These are phyloP conservation scores for Erebia ligea DNA, from an alignment of 2,888 invertebrate species.

Conservation along the genomic window DNA sequence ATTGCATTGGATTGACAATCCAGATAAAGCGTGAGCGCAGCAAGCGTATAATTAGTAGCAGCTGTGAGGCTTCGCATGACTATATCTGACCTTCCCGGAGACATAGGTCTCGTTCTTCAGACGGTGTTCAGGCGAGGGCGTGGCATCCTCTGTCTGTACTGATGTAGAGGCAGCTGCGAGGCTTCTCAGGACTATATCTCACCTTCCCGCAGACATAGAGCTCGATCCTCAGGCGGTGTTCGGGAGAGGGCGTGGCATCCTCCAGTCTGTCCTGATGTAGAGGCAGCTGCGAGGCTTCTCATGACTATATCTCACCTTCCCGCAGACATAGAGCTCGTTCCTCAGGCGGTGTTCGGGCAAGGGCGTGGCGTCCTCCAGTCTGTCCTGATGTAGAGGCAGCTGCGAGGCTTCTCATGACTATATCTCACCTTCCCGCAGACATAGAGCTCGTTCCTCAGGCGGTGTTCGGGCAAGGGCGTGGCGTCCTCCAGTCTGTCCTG, in stretches of 20 bases:
- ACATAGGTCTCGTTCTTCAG: conserved; percentile 87
- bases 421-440: conserved; percentile 87
- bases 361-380: conserved; percentile 86
- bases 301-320: conserved; percentile 80
- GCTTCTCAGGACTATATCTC: conserved; percentile 22
- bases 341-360: conserved; percentile 84
- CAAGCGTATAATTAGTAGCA: too few relatives aligned
- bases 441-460: conserved; percentile 86
- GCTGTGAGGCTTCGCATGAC: too few relatives aligned
- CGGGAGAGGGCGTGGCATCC: conserved; percentile 86
- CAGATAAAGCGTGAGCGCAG: too few relatives aligned
- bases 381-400: conserved; percentile 86
- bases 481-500: conserved; percentile 85
- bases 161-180: conserved; percentile 54
- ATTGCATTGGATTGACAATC: too few relatives aligned
- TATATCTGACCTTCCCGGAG: conserved; percentile 86
- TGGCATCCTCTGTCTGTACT: conserved; percentile 85
- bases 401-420: conserved; percentile 71
- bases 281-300: conserved; percentile 84
- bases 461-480: conserved; percentile 86
- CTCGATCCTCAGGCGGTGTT: conserved; percentile 84
- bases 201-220: conserved; percentile 90
- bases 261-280: conserved; percentile 86
- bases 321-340: conserved; percentile 88
- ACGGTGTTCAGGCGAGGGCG: conserved; percentile 85